Base-by-base conservation (phyloP, 2,113 vertebrate genomes). In the Macquaria australasica region DNA sequence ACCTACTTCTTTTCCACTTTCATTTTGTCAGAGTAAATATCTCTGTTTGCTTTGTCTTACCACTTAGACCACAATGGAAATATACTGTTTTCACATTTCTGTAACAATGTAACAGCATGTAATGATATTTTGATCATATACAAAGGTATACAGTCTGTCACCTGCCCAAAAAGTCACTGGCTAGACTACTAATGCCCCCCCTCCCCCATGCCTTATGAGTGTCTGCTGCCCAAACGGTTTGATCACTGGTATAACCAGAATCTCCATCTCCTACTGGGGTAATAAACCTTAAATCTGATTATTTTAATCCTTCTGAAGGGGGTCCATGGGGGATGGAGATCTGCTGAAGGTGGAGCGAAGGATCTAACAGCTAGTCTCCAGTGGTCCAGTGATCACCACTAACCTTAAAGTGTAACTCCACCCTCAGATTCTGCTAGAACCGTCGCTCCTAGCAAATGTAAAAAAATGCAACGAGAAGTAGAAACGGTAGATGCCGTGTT, bases 241-340 rank as follows among this genome's bases (percentile, higher is more conserved):
- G 72, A 83, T 58, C 62, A 28, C 43, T 69, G 34, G 37, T 71
- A 62, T 75, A 78, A 67, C 28, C 48, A 37, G 18, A 63, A 70
- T 82, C 60, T 77, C 55, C 16, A 20, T 83, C 45, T 73, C 74
- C 78, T 51, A 50, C 63, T 63, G 66, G n/a, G 58, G 63, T 41
- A 69, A 78, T 71, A 25, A 62, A 75, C 62, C 73, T 56, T 82
- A 58, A 88, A 85, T 89, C 79, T 79, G 82, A 91, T 91, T 91
- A 87, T 87, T 87, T 77, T 83, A 91, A 89, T 87, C 88, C 78
- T 53, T n/a, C 55, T 83, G 41, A 70, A 34, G 25, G 0, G 15
- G 55, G 48, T 58, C 45, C 31, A 14, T 10, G 59, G 48, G 80
- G 79, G 43, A 5, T 41, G 43, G 55, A 53, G 73, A 48, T n/a